Base-by-base conservation (phyloP, 2,888 invertebrate genomes). In the Campoplex capitator region DNA sequence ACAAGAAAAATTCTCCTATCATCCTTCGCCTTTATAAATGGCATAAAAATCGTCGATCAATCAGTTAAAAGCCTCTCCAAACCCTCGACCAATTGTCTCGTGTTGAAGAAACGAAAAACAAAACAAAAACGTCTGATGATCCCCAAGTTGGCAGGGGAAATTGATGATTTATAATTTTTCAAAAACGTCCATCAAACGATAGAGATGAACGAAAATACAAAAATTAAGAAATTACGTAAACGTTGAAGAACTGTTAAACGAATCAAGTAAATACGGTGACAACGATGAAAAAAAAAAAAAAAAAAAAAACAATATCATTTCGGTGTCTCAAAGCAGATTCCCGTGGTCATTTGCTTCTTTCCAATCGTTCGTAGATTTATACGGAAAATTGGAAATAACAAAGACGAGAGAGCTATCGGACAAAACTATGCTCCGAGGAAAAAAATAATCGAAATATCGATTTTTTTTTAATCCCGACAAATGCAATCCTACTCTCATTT, bases 361-460 rank as follows among this genome's bases (percentile, higher is more conserved):
- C 35, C 13, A 71, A 56, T 23, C 38, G 38, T 4, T 80, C 32
- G 45, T 67, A 80, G 65, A 71, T 68, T 68, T 74, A n/a, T n/a
- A 42, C 48, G 73, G 74, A 70, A 38, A 38, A 56, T 28, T 23
- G 18, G 8, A 28, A 45, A 45, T 18, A 9, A 45, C 62, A 3
- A 16, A 16, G 8, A 58, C 2, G 38, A 58, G 23, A 58, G 23
- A 28, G 62, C 9, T 68, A 51, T 23, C 18, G 54, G 54, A 35
- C 38, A 54, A 3, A 28, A 45, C 75, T 65, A 85, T 45, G 74
- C 54, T 76, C 56, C 80, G 54, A 76, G 42, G 56, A 65, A 70
- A 65, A 70, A 42, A 80, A 84, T 67, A 8, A 62, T 75, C 28
- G 0, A 32, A 48, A 58, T 23, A 56, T 1, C 7, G 28, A n/a